Base-by-base conservation (phyloP, 2,888 invertebrate species). In the Pecten maximus region DNA sequence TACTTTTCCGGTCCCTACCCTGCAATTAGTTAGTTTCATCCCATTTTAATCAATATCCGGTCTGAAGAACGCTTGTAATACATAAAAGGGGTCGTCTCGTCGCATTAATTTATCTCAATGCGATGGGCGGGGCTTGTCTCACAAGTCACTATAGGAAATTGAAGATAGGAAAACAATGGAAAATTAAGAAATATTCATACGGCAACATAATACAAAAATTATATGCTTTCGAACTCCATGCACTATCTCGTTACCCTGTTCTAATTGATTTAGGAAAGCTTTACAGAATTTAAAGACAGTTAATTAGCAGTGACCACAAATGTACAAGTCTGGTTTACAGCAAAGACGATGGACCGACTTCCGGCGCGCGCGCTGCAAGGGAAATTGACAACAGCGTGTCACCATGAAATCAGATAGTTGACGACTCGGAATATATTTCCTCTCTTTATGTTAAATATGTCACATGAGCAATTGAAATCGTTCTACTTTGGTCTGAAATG, bases 21-120 rank as follows among this genome's bases (percentile, higher is more conserved):
- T 35, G 35, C 74, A 74, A 74, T 74, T 74, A 35, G 74, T 74
- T 74, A 74, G 74, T 35, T 35, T 35, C 74, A 35, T 74, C 74
- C 74, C 15, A 74, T 74, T 74, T 74, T 74, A 74, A 74, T 74
- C 74, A 74, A 74, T 74, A 74, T 74, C 74, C 74, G 74, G 74
- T 74, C 35, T 74, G 23, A 35, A 35, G 74, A 74, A 35, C 74
- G 74, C 28, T 8, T 74, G 74, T 35, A 28, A 74, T 74, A 74
- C 74, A 74, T 74, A 74, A 74, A 74, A 35, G 54, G 74, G 74
- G 15, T 74, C 74, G 74, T 35, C 35, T 74, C 74, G 35, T 35
- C 74, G 74, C 28, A 74, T 74, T 74, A 74, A 74, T 74, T 74
- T 74, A 35, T 74, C 2, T 74, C 74, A 74, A 74, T 74, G 74